phyloP scores from a whole-genome alignment of 2,797 vertebrate genomes.

The Pristis pectinata region DNA sequence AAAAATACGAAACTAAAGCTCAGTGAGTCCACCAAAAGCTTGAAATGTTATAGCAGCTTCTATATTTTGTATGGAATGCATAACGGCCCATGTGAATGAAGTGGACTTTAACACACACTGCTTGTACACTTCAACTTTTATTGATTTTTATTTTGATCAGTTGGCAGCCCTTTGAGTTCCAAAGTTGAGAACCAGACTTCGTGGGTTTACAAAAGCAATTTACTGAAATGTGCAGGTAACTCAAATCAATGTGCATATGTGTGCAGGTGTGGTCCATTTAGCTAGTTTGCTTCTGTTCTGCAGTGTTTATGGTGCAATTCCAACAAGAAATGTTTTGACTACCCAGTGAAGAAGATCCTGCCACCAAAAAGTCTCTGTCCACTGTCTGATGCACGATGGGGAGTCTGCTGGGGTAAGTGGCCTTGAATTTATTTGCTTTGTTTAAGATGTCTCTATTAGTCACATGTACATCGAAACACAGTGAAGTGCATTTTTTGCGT shows the following conservation, averaged over 20 bases:
- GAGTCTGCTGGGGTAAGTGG: constrained; percentile 84
- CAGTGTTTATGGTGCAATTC: constrained; percentile 89
- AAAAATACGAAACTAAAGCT: neutral
- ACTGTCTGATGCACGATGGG: constrained; percentile 78
- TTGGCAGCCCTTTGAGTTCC: neutral
- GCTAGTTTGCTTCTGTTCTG: constrained; percentile 27
- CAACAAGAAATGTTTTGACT: constrained; percentile 66
- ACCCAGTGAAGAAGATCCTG: constrained; percentile 71
- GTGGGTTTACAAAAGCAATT: neutral
- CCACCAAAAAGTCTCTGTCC: constrained; percentile 67
- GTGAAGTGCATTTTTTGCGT: too few relatives aligned
- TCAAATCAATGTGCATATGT: neutral
- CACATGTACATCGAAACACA: too few relatives aligned
- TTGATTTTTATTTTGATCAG: neutral
- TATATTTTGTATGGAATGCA: neutral
- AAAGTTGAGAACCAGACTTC: neutral
- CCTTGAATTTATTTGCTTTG: neutral
- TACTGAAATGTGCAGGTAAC: neutral
- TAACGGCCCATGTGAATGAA: neutral
- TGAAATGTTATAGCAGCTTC: neutral
- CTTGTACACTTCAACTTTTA: neutral
- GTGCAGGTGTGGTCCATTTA: neutral
- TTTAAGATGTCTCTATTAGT: neutral
- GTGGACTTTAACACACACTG: neutral
- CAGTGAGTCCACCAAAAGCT: neutral